Conservation (phyloP, 1,140 invertebrate species). For the Littorina saxatilis region DNA sequence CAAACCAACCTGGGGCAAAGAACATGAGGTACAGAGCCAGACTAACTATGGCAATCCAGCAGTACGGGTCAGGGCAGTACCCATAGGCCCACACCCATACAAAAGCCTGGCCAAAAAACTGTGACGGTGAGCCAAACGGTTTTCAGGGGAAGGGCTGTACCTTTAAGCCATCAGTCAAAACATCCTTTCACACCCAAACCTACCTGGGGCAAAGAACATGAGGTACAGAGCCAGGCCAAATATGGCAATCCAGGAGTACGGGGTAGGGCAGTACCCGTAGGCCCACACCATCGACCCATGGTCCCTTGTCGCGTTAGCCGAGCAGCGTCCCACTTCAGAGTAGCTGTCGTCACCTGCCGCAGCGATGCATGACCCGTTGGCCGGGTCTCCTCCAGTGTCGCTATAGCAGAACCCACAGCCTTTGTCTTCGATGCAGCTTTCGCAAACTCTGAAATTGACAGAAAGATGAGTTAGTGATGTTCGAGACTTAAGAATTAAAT, state of each 20-base stretch:
- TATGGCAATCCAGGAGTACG: conserved; percentile 78
- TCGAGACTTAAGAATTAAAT: no score
- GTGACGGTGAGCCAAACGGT: no score
- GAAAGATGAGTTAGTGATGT: no score
- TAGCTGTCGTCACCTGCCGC: conserved; percentile 42
- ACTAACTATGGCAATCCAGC: conserved; percentile 78
- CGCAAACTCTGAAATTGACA: conserved; percentile 59
- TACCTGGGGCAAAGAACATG: conserved; percentile 79
- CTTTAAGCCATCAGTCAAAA: no score
- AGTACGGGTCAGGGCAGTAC: conserved; percentile 78
- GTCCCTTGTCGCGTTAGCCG: conserved; percentile 48
- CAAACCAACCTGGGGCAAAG: conserved; percentile 78
- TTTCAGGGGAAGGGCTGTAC: no score
- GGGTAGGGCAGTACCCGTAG: conserved; percentile 77
- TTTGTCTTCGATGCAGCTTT: conserved; percentile 59
- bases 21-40: conserved; percentile 78
- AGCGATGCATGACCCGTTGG: conserved; percentile 67
- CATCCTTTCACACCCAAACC: conserved; percentile 1
- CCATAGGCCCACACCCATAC: conserved; percentile 74
- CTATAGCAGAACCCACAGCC: conserved; percentile 68
- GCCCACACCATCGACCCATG: conserved; percentile 68
- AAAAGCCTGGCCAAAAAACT: no score
- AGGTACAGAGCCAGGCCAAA: conserved; percentile 77
- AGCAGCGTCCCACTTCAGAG: conserved; percentile 60
- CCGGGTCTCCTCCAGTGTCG: conserved; percentile 47